Base-by-base conservation (phyloP, 1,140 invertebrate genomes). In the Bicyclus anynana region DNA sequence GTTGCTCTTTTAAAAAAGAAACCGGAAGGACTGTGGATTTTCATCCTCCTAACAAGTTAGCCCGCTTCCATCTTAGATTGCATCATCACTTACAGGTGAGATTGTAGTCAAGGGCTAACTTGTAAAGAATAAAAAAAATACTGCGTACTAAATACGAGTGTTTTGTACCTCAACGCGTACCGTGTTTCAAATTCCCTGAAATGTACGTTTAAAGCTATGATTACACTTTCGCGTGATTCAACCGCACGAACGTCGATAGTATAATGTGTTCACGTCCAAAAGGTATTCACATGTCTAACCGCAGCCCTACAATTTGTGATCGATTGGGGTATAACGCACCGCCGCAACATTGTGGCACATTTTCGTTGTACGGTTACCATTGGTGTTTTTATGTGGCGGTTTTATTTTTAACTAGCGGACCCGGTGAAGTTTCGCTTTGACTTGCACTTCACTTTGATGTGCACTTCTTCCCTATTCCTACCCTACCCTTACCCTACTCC, bases 301-400 rank as follows among this genome's bases (percentile, higher is more conserved):
- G 52, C 63, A 66, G 49, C 23, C 59, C 64, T 66, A 66, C 64
- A 66, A 67, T 60, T 67, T 67, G 61, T 65, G 65, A 67, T 67
- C 59, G 65, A 63, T 53, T 57, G 57, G n/a, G 23, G 50, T 46
- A 57, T 50, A 29, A 51, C 59, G 55, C 57, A 38, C 53, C 35
- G 53, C 16, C 55, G 18, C 60, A 58, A 37, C 58, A 53, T 29
- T 14, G 23, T 17, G 38, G 46, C n/a, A 17, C 53, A 61, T 52
- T 33, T 18, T 37, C 9, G 9, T 37, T 61, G 47, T 27, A n/a
- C 14, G 26, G 3, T 26, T 13, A 51, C 27, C 59, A 55, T 55
- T 51, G 52, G 37, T 37, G 12, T 13, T 37, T 14, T 2, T 14
- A 38, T 21, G 12, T 1, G 18, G 40, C 26, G 13, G 17, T 35